Base-by-base conservation (phyloP, 2,888 invertebrate species). In the Bellardia bayeri region DNA sequence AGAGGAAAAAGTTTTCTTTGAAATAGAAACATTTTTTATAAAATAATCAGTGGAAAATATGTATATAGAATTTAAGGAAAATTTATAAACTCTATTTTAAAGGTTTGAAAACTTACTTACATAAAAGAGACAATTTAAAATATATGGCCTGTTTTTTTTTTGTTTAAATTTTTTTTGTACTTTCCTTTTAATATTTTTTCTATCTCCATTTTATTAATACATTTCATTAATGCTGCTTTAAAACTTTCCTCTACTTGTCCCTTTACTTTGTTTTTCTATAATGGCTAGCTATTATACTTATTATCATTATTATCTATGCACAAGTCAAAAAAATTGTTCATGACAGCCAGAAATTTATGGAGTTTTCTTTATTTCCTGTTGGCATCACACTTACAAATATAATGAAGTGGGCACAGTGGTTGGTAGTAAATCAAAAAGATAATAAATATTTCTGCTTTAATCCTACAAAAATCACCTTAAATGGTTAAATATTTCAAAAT, bases 301-400 rank as follows among this genome's bases (percentile, higher is more conserved):
- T 14, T 5, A 51, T n/a, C n/a, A 3, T 51, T n/a, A 51, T 51
- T n/a, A 51, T 56, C 56, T 23, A 56, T 56, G 23, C 16, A 16
- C 16, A 23, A 56, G 56, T 56, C 9, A 56, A 56, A 56, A 56
- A 56, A 23, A 56, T 56, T 23, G 56, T 3, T 56, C 8, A 2
- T 23, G 23, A 56, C 56, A 56, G 56, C 9, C 7, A 9, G 16
- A 9, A 56, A 56, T 56, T 56, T 56, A 56, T 23, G 14, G 23
- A 56, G 56, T 56, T 56, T 56, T 56, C 23, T 56, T 56, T 56
- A 56, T 56, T 56, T 56, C 56, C 56, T 56, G 23, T 51, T n/a
- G 14, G n/a, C 51, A n/a, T 4, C 51, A 51, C n/a, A 51, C n/a
- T 51, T 13, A 13, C n/a, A 51, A 13, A 51, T 14, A 13, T n/a